phyloP scores from a whole-genome alignment of 2,797 vertebrate species.

The Micromesistius poutassou region DNA sequence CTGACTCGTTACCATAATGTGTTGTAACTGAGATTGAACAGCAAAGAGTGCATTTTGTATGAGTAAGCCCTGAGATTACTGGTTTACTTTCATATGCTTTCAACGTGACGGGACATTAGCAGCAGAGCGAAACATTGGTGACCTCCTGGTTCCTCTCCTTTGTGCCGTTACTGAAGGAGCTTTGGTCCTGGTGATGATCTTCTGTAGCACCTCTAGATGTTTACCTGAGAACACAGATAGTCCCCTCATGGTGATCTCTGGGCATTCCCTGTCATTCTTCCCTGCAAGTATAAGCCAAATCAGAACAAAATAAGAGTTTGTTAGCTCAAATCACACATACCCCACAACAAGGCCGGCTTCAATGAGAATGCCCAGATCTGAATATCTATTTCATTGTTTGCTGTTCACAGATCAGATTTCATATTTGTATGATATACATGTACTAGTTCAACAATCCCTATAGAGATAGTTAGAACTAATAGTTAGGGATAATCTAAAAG shows the following conservation, averaged over 20 bases:
- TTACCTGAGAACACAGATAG: background rate
- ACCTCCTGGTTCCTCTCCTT: background rate
- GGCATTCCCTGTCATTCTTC: background rate
- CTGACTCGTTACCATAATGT: background rate
- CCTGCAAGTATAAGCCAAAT: background rate
- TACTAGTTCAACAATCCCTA: background rate
- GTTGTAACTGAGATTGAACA: background rate
- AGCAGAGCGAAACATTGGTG: background rate
- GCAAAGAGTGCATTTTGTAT: background rate
- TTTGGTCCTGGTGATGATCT: background rate
- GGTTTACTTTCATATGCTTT: background rate
- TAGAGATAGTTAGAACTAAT: background rate
- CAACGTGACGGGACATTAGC: background rate
- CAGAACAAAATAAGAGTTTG: background rate
- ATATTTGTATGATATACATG: background rate
- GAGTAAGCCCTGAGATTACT: background rate
- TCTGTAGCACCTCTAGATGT: background rate
- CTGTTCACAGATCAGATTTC: background rate
- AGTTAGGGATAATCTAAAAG: background rate
- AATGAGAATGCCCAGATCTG: background rate
- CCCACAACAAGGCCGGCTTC: background rate
- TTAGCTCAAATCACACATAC: background rate
- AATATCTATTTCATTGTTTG: background rate
- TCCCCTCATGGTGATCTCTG: background rate
- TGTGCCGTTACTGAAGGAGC: background rate